Percentiles rank a stretch among this genome's conserved stretches.
Evolutionary conservation across 2,797 vertebrate species (phyloP).

Genomic region (Arnoldichthys spilopterus): DNA sequence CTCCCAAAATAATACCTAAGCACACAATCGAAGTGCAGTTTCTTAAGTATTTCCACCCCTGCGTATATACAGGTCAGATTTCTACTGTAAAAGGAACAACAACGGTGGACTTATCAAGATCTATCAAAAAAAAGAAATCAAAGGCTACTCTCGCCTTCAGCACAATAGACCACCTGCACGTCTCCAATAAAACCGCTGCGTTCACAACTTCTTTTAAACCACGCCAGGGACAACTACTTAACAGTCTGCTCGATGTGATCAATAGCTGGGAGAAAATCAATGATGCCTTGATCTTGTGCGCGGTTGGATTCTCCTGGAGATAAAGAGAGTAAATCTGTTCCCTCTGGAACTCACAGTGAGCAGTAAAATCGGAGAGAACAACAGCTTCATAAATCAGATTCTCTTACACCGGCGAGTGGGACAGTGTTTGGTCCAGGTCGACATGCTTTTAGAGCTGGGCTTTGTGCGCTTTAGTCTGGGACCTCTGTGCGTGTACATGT

Average conservation of each 20-base stretch:
- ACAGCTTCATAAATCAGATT: constrained; percentile 53
- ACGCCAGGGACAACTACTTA: constrained; percentile 70
- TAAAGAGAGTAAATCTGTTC: constrained; percentile 62
- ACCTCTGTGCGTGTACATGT: not conserved
- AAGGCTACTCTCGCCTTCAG: constrained; percentile 23
- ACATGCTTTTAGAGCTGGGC: not conserved
- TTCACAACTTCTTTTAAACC: constrained; percentile 56
- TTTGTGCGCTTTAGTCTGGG: constrained; percentile 1
- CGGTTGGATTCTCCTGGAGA: constrained; percentile 63
- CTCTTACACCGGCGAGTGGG: constrained; percentile 13
- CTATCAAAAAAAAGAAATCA: not conserved
- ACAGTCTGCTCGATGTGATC: constrained; percentile 73
- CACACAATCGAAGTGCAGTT: too few species aligned
- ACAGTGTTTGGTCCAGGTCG: not conserved
- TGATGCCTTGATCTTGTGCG: constrained; percentile 72
- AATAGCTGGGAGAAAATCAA: constrained; percentile 72
- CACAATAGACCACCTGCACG: constrained; percentile 28
- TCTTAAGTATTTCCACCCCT: too few species aligned
- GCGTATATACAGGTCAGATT: not conserved
- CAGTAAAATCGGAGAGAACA: constrained; percentile 53
- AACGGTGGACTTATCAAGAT: not conserved
- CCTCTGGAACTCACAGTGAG: constrained; percentile 61
- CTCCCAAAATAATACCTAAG: too few species aligned
- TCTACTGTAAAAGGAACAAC: not conserved
- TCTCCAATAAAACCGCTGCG: constrained; percentile 32